Conservation (phyloP, 2,113 vertebrate species). For the Scomber scombrus region DNA sequence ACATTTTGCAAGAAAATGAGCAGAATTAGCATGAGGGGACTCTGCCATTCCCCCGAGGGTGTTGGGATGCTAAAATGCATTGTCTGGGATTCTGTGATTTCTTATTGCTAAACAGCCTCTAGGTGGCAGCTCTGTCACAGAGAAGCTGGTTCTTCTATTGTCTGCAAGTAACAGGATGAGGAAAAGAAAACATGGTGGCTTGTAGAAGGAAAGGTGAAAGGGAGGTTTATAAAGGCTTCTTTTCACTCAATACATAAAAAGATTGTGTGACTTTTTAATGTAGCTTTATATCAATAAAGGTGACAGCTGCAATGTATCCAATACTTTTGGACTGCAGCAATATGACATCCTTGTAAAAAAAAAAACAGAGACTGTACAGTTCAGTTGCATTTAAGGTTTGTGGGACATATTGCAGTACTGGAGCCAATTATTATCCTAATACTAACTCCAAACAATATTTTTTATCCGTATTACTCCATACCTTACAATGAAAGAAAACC, state of each 20-base stretch:
- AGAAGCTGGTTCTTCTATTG: slow-evolving; percentile 34
- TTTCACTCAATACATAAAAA: not conserved
- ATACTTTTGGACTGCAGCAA: no score
- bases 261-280: no score
- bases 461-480: not conserved
- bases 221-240: not conserved
- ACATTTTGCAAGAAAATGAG: slow-evolving; percentile 45
- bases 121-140: slow-evolving; percentile 64
- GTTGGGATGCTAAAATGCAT: slow-evolving; percentile 38
- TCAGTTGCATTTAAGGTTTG: no score
- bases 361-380: no score
- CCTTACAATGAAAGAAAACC: not conserved
- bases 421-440: no score
- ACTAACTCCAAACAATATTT: no score
- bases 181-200: slow-evolving; percentile 5
- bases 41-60: slow-evolving; percentile 12
- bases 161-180: slow-evolving; percentile 45
- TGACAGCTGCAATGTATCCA: no score
- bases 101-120: slow-evolving; percentile 34
- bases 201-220: not conserved
- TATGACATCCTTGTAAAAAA: no score
- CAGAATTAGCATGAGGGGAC: slow-evolving; percentile 53
- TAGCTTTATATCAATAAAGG: no score
- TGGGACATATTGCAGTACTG: no score
- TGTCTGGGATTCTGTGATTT: slow-evolving; percentile 48